phyloP scores from a whole-genome alignment of 2,888 invertebrate species.

The Agapostemon virescens region DNA sequence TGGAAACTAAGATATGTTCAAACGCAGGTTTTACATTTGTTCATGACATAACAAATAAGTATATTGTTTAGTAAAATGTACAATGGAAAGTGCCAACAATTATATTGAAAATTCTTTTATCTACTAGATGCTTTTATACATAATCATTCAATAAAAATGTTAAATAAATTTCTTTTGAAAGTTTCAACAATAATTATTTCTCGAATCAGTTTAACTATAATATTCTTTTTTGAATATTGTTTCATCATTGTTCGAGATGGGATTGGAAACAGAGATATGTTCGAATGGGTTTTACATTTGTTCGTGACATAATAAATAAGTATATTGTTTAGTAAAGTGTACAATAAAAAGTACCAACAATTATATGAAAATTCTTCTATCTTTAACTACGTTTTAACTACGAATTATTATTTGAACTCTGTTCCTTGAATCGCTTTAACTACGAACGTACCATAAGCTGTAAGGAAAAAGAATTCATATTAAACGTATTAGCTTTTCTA shows the following conservation, averaged over 20 bases:
- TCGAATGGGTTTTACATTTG: background rate
- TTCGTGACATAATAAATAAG: background rate
- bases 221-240: background rate
- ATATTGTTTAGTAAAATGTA: background rate
- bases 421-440: no score
- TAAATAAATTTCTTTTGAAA: background rate
- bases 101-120: background rate
- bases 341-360: background rate
- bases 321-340: background rate
- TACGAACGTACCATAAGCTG: background rate
- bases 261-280: background rate
- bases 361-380: background rate
- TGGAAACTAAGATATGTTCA: background rate
- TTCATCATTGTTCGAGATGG: background rate
- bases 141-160: background rate
- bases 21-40: background rate
- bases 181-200: background rate
- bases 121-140: no score
- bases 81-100: background rate
- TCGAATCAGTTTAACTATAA: no score
- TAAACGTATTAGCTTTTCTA: background rate
- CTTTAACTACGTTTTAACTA: no score
- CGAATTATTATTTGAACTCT: no score
- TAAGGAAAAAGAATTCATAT: background rate
- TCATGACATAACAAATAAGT: background rate